Conservation (phyloP, 2,113 vertebrate genomes). For the Myotis yumanensis region DNA sequence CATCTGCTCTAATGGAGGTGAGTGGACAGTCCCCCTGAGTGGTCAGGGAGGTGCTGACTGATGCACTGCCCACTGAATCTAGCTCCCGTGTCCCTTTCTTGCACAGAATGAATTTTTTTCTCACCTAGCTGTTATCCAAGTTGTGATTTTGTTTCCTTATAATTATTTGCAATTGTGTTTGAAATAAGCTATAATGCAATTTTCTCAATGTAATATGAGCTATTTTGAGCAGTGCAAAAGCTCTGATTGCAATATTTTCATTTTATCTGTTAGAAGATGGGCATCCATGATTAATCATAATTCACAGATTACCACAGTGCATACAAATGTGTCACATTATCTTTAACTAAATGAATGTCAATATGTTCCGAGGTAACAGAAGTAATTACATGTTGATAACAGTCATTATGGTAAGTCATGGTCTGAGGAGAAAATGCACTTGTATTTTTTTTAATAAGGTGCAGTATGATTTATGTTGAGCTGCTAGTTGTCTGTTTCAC, state of each 20-base stretch:
- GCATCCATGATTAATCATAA: slow-evolving; percentile 82
- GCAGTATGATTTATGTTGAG: slow-evolving; percentile 81
- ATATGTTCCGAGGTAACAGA: slow-evolving; percentile 82
- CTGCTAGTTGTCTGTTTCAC: slow-evolving; percentile 81
- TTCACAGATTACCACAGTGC: slow-evolving; percentile 80
- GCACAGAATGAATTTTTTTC: slow-evolving; percentile 30
- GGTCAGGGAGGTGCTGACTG: not conserved
- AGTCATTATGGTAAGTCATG: slow-evolving; percentile 81
- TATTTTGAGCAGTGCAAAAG: slow-evolving; percentile 77
- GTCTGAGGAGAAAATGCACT: slow-evolving; percentile 80
- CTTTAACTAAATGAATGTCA: slow-evolving; percentile 85
- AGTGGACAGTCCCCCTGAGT: not conserved
- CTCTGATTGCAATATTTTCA: slow-evolving; percentile 66
- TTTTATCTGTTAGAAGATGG: slow-evolving; percentile 79
- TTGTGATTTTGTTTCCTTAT: slow-evolving; percentile 73
- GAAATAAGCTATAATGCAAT: slow-evolving; percentile 75
- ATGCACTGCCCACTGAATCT: not conserved
- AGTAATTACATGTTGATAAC: slow-evolving; percentile 85
- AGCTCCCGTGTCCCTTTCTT: not conserved
- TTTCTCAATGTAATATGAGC: slow-evolving; percentile 73
- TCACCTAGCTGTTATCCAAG: slow-evolving; percentile 47
- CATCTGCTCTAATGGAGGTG: slow-evolving; percentile 24
- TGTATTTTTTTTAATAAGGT: slow-evolving; percentile 82
- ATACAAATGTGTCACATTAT: slow-evolving; percentile 84
- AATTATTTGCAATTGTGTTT: slow-evolving; percentile 69